A percentile compares a stretch with the other conserved stretches of the same genome.
Conservation (phyloP, 92 coral and sea anemone species). For the Porites lobata region DNA sequence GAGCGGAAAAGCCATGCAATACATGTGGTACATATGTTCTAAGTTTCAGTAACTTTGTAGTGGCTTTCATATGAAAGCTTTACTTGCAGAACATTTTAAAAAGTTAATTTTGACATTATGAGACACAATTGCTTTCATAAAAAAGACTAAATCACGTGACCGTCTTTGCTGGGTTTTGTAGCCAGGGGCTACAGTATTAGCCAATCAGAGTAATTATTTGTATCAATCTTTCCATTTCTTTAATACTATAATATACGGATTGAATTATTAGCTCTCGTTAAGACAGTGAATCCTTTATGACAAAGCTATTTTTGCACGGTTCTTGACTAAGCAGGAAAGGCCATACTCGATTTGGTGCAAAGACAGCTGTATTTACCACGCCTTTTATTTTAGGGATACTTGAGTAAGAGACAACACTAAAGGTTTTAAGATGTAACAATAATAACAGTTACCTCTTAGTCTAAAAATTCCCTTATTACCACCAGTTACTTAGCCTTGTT, state of each 20-base stretch:
- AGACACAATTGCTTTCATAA: not conserved
- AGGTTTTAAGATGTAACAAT: too few species aligned
- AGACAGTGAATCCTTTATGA: not conserved
- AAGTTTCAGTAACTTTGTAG: not conserved
- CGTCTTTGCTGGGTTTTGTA: not conserved
- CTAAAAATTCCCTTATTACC: too few species aligned
- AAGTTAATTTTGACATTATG: not conserved
- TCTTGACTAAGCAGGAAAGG: not conserved
- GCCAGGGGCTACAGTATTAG: not conserved
- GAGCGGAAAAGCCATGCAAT: not conserved
- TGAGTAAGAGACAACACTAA: too few species aligned
- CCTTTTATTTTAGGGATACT: too few species aligned
- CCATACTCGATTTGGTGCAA: too few species aligned
- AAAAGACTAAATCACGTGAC: slow-evolving; percentile 1
- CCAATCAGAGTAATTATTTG: not conserved
- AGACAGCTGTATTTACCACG: too few species aligned
- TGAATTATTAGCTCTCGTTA: too few species aligned
- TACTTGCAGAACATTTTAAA: too few species aligned
- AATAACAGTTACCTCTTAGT: too few species aligned
- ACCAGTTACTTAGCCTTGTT: too few species aligned
- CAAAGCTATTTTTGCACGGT: too few species aligned
- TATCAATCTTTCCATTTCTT: not conserved
- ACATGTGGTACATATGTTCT: not conserved
- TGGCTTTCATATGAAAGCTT: not conserved
- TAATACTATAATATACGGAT: not conserved